Evolutionary conservation across 2,888 invertebrate genomes (phyloP).

Genomic region (Cantharis nigra): DNA sequence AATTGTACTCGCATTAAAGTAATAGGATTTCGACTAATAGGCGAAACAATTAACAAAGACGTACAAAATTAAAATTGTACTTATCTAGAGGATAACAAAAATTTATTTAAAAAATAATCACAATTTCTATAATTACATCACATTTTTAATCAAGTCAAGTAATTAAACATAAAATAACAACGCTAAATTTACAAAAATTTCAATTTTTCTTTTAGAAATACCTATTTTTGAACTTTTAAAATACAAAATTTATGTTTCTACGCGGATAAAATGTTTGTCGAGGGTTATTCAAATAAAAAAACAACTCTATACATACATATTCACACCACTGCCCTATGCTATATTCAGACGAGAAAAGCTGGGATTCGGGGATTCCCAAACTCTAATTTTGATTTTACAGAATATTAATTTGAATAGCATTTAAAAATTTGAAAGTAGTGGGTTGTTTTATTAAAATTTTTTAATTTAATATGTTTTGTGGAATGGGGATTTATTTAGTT

Average conservation of each 20-base stretch:
- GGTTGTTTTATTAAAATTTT: too few relatives aligned
- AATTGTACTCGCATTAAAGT: neutral
- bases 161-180: conserved; percentile 18
- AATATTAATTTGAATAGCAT: too few relatives aligned
- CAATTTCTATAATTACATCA: conserved; percentile 30
- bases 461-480: too few relatives aligned
- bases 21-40: neutral
- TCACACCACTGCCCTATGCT: neutral
- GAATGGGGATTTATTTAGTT: too few relatives aligned
- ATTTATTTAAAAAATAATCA: conserved; percentile 24
- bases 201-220: neutral
- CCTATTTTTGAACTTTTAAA: neutral
- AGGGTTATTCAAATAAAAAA: neutral
- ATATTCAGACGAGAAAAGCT: too few relatives aligned
- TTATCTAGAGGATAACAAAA: neutral
- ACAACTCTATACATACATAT: neutral
- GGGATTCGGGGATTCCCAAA: too few relatives aligned
- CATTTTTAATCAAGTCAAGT: conserved; percentile 20
- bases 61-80: neutral
- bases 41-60: neutral
- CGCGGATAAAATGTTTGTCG: neutral
- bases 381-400: too few relatives aligned
- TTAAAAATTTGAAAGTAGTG: too few relatives aligned
- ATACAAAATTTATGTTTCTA: neutral
- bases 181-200: neutral